These are phyloP conservation scores for Strongylocentrotus purpuratus DNA, from an alignment of 35 echinoderm and acorn worm genomes.

Conservation along the genomic window DNA sequence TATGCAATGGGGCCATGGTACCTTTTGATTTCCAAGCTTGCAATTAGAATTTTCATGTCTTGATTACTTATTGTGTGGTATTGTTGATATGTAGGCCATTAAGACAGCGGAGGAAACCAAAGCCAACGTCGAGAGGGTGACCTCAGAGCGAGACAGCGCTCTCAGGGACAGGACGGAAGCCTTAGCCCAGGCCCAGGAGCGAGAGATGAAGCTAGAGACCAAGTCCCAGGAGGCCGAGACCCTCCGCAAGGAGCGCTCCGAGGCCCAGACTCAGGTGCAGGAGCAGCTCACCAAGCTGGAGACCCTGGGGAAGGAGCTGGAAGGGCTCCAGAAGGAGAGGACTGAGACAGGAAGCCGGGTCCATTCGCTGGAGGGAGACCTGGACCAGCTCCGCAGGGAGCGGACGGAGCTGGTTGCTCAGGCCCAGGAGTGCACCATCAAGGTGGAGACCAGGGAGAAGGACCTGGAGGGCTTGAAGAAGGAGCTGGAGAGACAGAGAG, in stretches of 20 bases:
- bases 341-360: neutral
- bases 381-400: constrained; percentile 76
- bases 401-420: constrained; percentile 75
- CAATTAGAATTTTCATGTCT: neutral
- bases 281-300: constrained; percentile 78
- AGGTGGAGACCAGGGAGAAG: constrained; percentile 66
- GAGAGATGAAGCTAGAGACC: constrained; percentile 78
- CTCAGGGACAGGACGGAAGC: constrained; percentile 87
- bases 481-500: constrained; percentile 58
- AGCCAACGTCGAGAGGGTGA: constrained; percentile 61
- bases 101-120: constrained; percentile 72
- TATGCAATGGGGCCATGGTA: too few species aligned
- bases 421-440: constrained; percentile 78
- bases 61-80: neutral
- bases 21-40: neutral
- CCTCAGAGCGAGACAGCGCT: constrained; percentile 77
- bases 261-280: constrained; percentile 59
- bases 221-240: constrained; percentile 55
- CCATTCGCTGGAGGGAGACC: constrained; percentile 60
- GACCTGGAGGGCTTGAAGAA: constrained; percentile 60
- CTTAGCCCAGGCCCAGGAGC: constrained; percentile 77
- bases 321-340: constrained; percentile 56
- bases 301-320: constrained; percentile 47
- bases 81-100: constrained; percentile 46
- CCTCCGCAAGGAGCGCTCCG: constrained; percentile 55